Percentiles rank a stretch among this genome's conserved stretches.
These are phyloP conservation scores for Chrysomallon squamiferum DNA, from an alignment of 1,140 invertebrate genomes.

Conservation along the genomic window DNA sequence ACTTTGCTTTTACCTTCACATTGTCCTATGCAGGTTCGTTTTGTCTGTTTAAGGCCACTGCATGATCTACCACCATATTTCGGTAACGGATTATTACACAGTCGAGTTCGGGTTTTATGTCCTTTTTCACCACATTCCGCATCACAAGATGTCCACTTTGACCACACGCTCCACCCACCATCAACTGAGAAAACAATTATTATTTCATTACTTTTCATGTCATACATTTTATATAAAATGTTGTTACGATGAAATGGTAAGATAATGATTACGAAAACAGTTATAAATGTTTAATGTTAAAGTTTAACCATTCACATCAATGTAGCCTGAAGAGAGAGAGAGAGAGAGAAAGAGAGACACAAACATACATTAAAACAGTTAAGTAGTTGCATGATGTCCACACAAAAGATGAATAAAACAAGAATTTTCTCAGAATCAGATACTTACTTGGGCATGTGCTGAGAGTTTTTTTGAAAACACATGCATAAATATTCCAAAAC, in stretches of 20 bases:
- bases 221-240: background rate
- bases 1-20: background rate
- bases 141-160: background rate
- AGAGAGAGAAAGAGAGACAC: background rate
- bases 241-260: no score
- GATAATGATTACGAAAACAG: background rate
- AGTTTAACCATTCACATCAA: background rate
- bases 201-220: background rate
- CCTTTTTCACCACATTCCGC: background rate
- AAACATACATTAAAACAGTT: background rate
- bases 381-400: no score
- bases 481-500: background rate
- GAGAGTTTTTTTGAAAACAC: background rate
- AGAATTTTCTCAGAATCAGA: no score
- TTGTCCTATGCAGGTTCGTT: background rate
- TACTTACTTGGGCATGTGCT: background rate
- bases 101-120: background rate
- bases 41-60: background rate
- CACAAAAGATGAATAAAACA: no score
- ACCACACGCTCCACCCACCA: background rate
- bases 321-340: background rate
- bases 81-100: background rate
- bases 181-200: background rate
- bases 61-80: background rate
- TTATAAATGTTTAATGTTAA: background rate